phyloP scores from a whole-genome alignment of 1,140 invertebrate species.

The Ostrea denselamellosa region DNA sequence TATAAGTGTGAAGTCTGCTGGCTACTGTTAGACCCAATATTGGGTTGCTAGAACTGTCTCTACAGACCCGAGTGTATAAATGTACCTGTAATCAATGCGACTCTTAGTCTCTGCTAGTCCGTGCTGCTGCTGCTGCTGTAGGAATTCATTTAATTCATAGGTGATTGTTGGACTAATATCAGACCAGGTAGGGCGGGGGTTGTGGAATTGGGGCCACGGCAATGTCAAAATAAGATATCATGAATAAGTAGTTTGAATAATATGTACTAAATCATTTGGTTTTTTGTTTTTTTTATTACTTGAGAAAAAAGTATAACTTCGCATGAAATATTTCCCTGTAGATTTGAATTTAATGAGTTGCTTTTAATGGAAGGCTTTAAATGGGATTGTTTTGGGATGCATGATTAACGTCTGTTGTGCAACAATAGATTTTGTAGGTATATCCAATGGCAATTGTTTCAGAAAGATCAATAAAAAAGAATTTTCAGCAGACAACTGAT shows the following conservation, averaged over 20 bases:
- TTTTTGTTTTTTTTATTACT: too few relatives aligned
- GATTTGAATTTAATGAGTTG: too few relatives aligned
- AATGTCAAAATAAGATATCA: neutral
- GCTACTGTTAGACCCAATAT: neutral
- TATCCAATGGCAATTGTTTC: too few relatives aligned
- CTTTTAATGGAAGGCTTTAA: too few relatives aligned
- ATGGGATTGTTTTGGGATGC: too few relatives aligned
- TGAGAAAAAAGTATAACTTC: too few relatives aligned
- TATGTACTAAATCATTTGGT: neutral
- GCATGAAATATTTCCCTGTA: too few relatives aligned
- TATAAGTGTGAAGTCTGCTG: too few relatives aligned
- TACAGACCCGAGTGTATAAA: neutral
- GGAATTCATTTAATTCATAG: neutral
- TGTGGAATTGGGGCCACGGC: neutral
- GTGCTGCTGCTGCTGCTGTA: slow-evolving; percentile 7
- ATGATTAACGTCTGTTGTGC: too few relatives aligned
- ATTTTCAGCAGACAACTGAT: neutral
- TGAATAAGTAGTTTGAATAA: neutral
- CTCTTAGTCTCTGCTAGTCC: neutral
- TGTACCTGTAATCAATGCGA: slow-evolving; percentile 32
- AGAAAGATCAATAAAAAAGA: neutral
- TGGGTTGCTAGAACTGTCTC: neutral
- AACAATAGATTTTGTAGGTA: too few relatives aligned
- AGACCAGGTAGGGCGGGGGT: neutral
- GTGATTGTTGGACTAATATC: neutral